These are phyloP conservation scores for Lasiommata megera DNA, from an alignment of 2,888 invertebrate species.

Conservation along the genomic window DNA sequence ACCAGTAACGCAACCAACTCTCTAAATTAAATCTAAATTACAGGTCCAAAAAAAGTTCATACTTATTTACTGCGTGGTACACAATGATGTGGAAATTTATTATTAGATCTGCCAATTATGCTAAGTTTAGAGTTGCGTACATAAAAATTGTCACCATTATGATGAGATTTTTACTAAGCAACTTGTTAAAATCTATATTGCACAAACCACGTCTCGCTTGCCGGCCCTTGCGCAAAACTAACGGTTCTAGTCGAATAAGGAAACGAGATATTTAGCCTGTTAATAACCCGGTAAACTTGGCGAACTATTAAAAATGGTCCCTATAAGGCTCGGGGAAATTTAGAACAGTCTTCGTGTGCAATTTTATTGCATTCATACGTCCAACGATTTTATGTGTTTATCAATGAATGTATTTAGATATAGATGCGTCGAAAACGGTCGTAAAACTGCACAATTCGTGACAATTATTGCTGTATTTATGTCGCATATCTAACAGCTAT, in stretches of 20 bases:
- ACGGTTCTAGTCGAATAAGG: constrained; percentile 58
- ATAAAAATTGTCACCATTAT: neutral
- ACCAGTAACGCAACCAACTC: too few relatives aligned
- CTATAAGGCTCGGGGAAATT: constrained; percentile 17
- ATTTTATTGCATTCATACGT: constrained; percentile 9
- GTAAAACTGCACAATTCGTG: neutral
- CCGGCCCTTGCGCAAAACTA: constrained; percentile 52
- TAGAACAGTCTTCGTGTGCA: constrained; percentile 16
- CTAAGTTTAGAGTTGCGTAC: neutral
- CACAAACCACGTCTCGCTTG: constrained; percentile 58
- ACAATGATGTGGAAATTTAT: too few relatives aligned
- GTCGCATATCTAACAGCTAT: too few relatives aligned
- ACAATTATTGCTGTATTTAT: neutral
- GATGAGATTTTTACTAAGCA: constrained; percentile 6
- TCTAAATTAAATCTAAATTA: too few relatives aligned
- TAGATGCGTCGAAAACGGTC: neutral
- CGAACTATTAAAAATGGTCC: constrained; percentile 5
- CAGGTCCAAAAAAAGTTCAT: too few relatives aligned
- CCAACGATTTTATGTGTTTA: neutral
- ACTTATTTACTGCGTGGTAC: too few relatives aligned
- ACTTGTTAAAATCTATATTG: constrained; percentile 41
- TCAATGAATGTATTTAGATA: neutral
- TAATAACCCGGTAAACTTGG: constrained; percentile 17
- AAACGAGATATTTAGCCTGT: constrained; percentile 39
- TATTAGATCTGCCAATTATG: too few relatives aligned